Conservation (phyloP, 2,797 vertebrate genomes). For the Mormyrops boulengeri region DNA sequence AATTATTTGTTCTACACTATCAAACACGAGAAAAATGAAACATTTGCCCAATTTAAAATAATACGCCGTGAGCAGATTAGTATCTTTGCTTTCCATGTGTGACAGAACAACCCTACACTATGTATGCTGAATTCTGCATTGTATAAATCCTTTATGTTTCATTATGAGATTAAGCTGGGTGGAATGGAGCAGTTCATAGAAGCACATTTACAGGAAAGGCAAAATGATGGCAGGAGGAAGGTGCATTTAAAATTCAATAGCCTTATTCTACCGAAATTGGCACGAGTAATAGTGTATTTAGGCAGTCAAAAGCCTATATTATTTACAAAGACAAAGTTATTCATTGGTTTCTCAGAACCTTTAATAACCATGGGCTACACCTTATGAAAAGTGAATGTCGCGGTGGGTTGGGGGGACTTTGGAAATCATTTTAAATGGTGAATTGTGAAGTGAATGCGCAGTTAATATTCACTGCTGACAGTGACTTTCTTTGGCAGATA, state of each 20-base stretch:
- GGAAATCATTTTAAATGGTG: neutral
- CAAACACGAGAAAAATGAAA: neutral
- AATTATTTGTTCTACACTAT: neutral
- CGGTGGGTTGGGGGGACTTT: neutral
- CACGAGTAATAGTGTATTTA: neutral
- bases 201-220: neutral
- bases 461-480: neutral
- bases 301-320: neutral
- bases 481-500: constrained; percentile 65
- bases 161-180: neutral
- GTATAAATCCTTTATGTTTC: neutral
- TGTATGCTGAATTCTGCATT: neutral
- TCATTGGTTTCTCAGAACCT: neutral
- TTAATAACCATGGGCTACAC: neutral
- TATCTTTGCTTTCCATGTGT: neutral
- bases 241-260: neutral
- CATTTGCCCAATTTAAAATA: neutral
- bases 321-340: neutral
- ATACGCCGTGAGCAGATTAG: neutral
- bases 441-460: neutral
- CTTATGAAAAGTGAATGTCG: neutral
- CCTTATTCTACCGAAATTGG: neutral
- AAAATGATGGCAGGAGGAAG: neutral
- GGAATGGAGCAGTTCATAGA: neutral
- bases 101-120: neutral